A percentile compares a stretch with the other conserved stretches of the same genome.
phyloP scores from a whole-genome alignment of 2,113 vertebrate genomes.

The Alligator sinensis region DNA sequence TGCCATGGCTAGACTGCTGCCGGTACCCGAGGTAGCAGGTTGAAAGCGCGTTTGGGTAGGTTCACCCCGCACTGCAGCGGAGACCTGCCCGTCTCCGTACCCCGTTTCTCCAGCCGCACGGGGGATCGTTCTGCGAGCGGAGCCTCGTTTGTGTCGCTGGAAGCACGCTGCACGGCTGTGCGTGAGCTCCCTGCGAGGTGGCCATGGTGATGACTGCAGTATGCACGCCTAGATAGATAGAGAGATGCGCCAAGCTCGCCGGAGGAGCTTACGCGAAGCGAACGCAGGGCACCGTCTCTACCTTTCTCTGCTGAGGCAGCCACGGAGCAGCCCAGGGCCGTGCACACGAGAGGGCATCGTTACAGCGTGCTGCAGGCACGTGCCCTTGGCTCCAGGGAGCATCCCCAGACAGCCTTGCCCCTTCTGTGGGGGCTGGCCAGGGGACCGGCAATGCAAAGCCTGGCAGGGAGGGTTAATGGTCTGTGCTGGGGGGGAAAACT shows the following conservation, averaged over 20 bases:
- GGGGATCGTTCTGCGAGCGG: no score
- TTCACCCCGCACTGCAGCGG: rapidly evolving
- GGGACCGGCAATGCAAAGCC: background rate
- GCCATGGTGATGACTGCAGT: background rate
- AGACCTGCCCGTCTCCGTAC: rapidly evolving
- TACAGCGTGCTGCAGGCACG: rapidly evolving
- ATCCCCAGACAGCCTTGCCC: rapidly evolving
- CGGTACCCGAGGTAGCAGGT: rapidly evolving
- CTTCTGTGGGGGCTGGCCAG: rapidly evolving
- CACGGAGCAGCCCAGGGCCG: background rate
- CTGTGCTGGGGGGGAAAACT: rapidly evolving
- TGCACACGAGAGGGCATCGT: background rate
- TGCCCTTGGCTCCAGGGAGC: background rate
- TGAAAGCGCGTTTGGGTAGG: background rate
- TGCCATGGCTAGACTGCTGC: background rate
- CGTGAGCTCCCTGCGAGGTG: background rate
- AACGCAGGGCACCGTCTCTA: background rate
- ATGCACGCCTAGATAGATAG: background rate
- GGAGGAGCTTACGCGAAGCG: background rate
- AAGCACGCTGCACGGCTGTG: background rate
- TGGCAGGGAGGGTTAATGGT: background rate
- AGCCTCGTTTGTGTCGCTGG: background rate
- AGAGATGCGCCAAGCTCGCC: background rate
- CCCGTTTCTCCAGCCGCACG: background rate
- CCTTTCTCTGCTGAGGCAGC: no score